Conservation (phyloP, 2,888 invertebrate genomes). For the Eilema depressum region DNA sequence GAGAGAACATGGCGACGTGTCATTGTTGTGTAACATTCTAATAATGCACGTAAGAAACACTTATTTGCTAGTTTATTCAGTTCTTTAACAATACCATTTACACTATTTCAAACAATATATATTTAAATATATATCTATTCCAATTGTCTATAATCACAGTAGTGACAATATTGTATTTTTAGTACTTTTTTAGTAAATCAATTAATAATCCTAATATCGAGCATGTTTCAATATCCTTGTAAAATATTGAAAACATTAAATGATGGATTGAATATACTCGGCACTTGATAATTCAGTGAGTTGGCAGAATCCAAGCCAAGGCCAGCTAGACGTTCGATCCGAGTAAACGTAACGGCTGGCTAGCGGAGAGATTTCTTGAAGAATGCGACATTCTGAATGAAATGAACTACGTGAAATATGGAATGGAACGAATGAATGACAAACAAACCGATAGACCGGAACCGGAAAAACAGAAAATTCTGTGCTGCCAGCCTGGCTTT, state of each 20-base stretch:
- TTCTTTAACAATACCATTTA: slow-evolving; percentile 48
- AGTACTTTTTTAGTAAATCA: slow-evolving; percentile 19
- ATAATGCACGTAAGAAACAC: slow-evolving; percentile 58
- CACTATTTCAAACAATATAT: slow-evolving; percentile 49
- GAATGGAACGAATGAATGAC: neutral
- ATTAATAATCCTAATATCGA: slow-evolving; percentile 28
- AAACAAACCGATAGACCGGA: neutral
- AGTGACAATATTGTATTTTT: slow-evolving; percentile 27
- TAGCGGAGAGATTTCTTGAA: slow-evolving; percentile 54
- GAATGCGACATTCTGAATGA: slow-evolving; percentile 7
- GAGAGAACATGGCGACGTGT: slow-evolving; percentile 79
- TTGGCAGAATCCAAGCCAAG: slow-evolving; percentile 61
- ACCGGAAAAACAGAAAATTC: too few relatives aligned
- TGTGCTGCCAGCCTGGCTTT: too few relatives aligned
- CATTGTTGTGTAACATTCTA: slow-evolving; percentile 46
- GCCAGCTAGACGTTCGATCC: slow-evolving; percentile 60
- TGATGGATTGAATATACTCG: slow-evolving; percentile 32
- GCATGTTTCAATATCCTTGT: neutral
- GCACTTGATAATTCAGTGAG: slow-evolving; percentile 53
- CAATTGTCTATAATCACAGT: slow-evolving; percentile 43
- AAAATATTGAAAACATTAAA: slow-evolving; percentile 15
- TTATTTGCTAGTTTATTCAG: slow-evolving; percentile 53
- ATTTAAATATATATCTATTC: slow-evolving; percentile 21
- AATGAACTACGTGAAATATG: neutral
- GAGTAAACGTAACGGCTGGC: slow-evolving; percentile 64